phyloP scores from a whole-genome alignment of 2,888 invertebrate genomes.

The Drosophila nigricruria region DNA sequence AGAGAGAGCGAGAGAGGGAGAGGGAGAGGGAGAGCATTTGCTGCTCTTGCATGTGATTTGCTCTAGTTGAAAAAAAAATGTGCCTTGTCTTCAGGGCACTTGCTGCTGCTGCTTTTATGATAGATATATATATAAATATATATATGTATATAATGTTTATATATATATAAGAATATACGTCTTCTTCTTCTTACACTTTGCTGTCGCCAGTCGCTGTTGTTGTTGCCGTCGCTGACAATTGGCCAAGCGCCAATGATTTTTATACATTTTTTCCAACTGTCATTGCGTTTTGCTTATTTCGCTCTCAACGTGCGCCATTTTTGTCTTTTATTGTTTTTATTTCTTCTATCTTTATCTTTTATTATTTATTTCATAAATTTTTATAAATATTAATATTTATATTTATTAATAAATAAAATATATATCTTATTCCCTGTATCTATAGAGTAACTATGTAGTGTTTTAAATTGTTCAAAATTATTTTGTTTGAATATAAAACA shows the following conservation, averaged over 20 bases:
- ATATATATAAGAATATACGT: conserved; percentile 31
- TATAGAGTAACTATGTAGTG: too few species aligned
- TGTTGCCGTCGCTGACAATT: conserved; percentile 65
- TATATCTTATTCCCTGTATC: not conserved
- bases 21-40: not conserved
- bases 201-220: conserved; percentile 47
- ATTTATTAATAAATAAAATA: not conserved
- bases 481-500: not conserved
- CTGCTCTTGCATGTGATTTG: conserved; percentile 51
- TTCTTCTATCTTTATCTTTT: not conserved
- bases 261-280: conserved; percentile 54
- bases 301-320: conserved; percentile 24
- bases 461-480: not conserved
- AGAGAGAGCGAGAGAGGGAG: not conserved
- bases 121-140: conserved; percentile 23
- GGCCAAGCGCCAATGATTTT: conserved; percentile 77
- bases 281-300: conserved; percentile 29
- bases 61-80: conserved; percentile 44
- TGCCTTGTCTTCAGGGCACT: conserved; percentile 39
- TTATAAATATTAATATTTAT: not conserved
- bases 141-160: conserved; percentile 26
- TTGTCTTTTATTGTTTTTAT: conserved; percentile 19
- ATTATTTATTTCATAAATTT: conserved; percentile 12
- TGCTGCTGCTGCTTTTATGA: conserved; percentile 16
- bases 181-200: conserved; percentile 31